These are phyloP conservation scores for Romanogobio albipinnatus DNA, from an alignment of 2,113 vertebrate species.

Conservation along the genomic window DNA sequence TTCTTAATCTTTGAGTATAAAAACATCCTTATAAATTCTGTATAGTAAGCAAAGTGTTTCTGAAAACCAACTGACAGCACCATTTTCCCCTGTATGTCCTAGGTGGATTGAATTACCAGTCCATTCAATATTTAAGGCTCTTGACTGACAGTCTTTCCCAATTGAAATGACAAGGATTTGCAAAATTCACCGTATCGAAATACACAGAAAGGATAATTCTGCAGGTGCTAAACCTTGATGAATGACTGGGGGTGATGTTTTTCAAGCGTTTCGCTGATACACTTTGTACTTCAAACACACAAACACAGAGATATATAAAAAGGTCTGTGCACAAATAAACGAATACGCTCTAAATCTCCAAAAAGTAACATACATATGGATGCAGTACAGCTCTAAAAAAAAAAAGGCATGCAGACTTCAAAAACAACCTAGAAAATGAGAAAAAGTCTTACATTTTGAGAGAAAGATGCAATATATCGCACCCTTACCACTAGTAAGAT, in stretches of 20 bases:
- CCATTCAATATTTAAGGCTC: constrained; percentile 25
- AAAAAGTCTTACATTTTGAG: not conserved
- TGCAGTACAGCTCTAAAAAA: not conserved
- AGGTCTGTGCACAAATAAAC: not conserved
- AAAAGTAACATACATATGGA: not conserved
- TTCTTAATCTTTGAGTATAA: not conserved
- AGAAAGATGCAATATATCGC: not conserved
- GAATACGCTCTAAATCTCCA: not conserved
- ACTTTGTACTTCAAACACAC: not conserved
- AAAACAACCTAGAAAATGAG: not conserved
- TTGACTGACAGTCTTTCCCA: constrained; percentile 8
- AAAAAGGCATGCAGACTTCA: not conserved
- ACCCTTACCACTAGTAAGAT: not conserved
- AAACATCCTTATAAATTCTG: not conserved
- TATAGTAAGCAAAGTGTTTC: not conserved
- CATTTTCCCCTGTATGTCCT: constrained; percentile 18
- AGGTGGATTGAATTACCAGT: constrained; percentile 41
- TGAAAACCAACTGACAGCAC: not conserved
- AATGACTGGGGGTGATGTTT: not conserved
- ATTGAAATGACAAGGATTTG: constrained; percentile 32
- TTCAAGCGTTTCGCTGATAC: not conserved
- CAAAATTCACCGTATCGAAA: constrained; percentile 26
- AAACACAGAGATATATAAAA: not conserved
- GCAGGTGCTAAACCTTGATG: constrained; percentile 45
- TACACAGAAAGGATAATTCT: constrained; percentile 29